Percentiles rank a stretch among this genome's conserved stretches.
Evolutionary conservation across 2,113 vertebrate species (phyloP).

Genomic region (Pseudonaja textilis): DNA sequence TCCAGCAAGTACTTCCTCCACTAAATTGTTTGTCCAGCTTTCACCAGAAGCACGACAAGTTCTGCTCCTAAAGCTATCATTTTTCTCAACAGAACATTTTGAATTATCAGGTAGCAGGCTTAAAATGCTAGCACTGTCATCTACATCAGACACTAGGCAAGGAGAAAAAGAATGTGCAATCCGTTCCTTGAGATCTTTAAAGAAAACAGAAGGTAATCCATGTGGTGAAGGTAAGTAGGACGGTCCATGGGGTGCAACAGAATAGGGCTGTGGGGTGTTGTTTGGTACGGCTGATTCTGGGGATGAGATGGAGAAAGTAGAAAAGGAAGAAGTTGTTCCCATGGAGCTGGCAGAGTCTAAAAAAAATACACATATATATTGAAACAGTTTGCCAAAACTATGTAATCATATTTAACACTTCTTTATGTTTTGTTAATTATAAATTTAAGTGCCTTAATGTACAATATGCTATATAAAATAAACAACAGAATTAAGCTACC

Average conservation of each 20-base stretch:
- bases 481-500: background rate
- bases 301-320: conserved; percentile 37
- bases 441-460: conserved; percentile 16
- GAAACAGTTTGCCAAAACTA: conserved; percentile 14
- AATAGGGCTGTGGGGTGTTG: conserved; percentile 23
- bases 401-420: conserved; percentile 22
- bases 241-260: background rate
- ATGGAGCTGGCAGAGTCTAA: conserved; percentile 51
- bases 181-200: conserved; percentile 26
- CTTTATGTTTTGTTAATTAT: background rate
- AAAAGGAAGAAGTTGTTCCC: conserved; percentile 42
- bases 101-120: conserved; percentile 37
- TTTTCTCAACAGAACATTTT: conserved; percentile 12
- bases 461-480: background rate
- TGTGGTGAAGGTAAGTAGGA: conserved; percentile 37
- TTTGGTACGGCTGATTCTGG: conserved; percentile 28
- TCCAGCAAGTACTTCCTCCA: background rate
- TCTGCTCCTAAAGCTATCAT: conserved; percentile 13
- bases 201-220: conserved; percentile 10
- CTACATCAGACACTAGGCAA: conserved; percentile 1
- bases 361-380: conserved; percentile 38
- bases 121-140: conserved; percentile 19
- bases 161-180: background rate
- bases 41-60: background rate
- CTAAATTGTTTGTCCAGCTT: conserved; percentile 4